Percentiles rank a stretch among this genome's conserved stretches.
phyloP scores from a whole-genome alignment of 35 echinoderm and acorn worm species.

The Acanthaster planci region DNA sequence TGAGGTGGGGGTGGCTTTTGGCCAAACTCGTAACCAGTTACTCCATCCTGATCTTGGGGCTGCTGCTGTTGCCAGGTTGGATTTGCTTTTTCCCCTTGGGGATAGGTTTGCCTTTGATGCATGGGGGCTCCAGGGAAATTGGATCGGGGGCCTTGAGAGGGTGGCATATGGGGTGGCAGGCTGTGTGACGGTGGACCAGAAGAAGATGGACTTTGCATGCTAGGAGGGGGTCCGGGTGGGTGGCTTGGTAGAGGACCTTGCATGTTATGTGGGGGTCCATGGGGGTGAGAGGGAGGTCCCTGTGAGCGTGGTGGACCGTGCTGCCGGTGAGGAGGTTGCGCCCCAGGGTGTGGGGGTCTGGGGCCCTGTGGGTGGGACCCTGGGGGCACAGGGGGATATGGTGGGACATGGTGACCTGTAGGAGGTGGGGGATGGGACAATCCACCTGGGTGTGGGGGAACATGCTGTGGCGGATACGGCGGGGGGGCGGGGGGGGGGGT shows the following conservation, averaged over 20 bases:
- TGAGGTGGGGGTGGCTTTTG: slow-evolving; percentile 37
- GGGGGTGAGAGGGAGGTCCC: slow-evolving; percentile 29
- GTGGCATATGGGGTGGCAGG: slow-evolving; percentile 36
- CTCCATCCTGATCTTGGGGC: slow-evolving; percentile 29
- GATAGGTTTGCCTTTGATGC: slow-evolving; percentile 9
- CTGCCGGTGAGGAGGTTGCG: slow-evolving; percentile 28
- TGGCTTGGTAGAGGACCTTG: slow-evolving; percentile 30
- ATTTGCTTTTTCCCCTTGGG: slow-evolving; percentile 21
- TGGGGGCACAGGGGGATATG: slow-evolving; percentile 14
- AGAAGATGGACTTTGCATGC: slow-evolving; percentile 46
- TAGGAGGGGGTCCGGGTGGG: slow-evolving; percentile 53
- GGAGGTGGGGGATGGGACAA: neutral
- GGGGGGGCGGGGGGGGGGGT: slow-evolving; percentile 21
- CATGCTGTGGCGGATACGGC: slow-evolving; percentile 6
- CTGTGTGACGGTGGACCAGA: slow-evolving; percentile 12
- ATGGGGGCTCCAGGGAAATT: slow-evolving; percentile 10
- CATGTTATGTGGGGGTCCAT: slow-evolving; percentile 23
- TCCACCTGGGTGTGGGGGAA: neutral
- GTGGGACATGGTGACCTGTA: neutral
- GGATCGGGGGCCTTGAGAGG: slow-evolving; percentile 35
- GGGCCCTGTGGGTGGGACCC: neutral
- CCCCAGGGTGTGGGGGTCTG: neutral
- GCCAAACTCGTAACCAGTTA: slow-evolving; percentile 44
- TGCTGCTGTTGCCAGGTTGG: slow-evolving; percentile 38
- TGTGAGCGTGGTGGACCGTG: slow-evolving; percentile 5